phyloP scores from a whole-genome alignment of 2,888 invertebrate genomes.

The Macrosiphum euphorbiae region DNA sequence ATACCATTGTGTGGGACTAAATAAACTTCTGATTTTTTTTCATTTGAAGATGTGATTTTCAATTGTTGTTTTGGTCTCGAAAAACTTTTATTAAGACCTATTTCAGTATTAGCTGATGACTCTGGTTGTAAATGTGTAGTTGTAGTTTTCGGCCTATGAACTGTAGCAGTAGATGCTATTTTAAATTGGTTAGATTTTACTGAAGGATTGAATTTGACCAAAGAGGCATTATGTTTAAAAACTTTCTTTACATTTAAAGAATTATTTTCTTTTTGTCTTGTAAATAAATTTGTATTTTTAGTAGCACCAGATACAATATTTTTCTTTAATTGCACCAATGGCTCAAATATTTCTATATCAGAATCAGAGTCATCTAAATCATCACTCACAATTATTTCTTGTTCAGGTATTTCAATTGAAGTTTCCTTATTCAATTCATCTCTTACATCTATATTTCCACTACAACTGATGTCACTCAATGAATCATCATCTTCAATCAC shows the following conservation, averaged over 20 bases:
- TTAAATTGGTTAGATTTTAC: constrained; percentile 3
- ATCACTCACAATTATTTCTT: neutral
- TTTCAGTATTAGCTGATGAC: neutral
- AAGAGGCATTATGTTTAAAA: neutral
- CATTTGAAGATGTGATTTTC: neutral
- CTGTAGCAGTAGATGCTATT: neutral
- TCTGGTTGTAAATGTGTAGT: neutral
- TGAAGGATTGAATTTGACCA: neutral
- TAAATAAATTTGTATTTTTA: constrained; percentile 13
- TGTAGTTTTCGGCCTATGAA: neutral
- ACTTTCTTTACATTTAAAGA: constrained; percentile 29
- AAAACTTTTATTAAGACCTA: neutral
- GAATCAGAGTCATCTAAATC: neutral
- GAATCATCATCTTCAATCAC: constrained; percentile 16
- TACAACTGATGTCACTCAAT: neutral
- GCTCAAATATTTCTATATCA: constrained; percentile 5
- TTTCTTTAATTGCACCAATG: neutral
- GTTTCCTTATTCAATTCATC: neutral
- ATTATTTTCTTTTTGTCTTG: constrained; percentile 13
- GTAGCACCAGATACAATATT: neutral
- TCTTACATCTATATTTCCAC: neutral
- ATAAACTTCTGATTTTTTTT: constrained; percentile 6
- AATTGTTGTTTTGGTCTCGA: constrained; percentile 13
- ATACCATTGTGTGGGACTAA: constrained; percentile 17
- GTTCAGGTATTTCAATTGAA: neutral